Base-by-base conservation (phyloP, 2,888 invertebrate species). In the Ypsolopha scabrella region DNA sequence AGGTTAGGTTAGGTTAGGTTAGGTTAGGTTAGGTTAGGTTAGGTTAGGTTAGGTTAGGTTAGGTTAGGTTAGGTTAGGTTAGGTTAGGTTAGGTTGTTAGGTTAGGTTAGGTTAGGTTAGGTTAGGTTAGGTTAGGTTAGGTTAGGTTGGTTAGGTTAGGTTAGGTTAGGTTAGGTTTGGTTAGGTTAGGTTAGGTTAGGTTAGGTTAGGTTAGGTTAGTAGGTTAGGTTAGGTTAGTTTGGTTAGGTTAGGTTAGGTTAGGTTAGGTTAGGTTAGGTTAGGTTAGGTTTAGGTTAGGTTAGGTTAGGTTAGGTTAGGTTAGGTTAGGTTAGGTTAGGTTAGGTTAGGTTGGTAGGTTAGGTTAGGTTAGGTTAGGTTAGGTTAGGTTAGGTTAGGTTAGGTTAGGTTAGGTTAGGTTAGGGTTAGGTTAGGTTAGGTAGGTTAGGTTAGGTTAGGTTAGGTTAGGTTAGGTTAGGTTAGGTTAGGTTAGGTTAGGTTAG, bases 91-190 rank as follows among this genome's bases (percentile, higher is more conserved):
- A 53, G 52, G 55, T n/a, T n/a, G n/a, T n/a, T n/a, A n/a, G n/a
- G n/a, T n/a, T n/a, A n/a, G n/a, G n/a, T n/a, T n/a, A n/a, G 53
- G 55, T 53, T 55, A 52, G 54, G 54, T 54, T 54, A 51, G 55
- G 53, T 53, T 55, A 53, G 55, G 53, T 54, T 56, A 54, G 52
- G 56, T 58, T 55, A 54, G 55, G 56, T 55, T 56, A 55, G 53
- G 54, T 54, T 54, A 54, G 55, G 54, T 45, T 33, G 45, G 45
- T 45, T 45, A 45, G 45, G 45, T 58, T 51, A 54, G 54, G 54
- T 57, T 52, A 55, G 52, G 52, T 52, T 52, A 45, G 49, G 52
- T 52, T 52, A 49, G 53, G 50, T 52, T 47, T 50, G 54, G 50
- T 54, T 50, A 50, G 54, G 50, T 52, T n/a, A n/a, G n/a, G n/a